Percentiles rank a stretch among this genome's conserved stretches.
phyloP scores from a whole-genome alignment of 2,797 vertebrate species.

The Tapirus indicus region DNA sequence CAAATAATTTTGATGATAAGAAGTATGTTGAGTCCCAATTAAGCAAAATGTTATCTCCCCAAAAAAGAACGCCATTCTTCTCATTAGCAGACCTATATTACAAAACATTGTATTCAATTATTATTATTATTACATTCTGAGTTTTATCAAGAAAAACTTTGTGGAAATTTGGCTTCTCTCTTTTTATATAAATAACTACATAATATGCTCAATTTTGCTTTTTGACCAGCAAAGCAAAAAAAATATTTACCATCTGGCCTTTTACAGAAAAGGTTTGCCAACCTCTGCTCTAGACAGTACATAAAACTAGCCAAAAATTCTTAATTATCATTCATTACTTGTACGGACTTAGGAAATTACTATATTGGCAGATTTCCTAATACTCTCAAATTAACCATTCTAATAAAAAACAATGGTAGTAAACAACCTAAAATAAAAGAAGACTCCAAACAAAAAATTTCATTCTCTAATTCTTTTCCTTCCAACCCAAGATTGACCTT shows the following conservation, averaged over 20 bases:
- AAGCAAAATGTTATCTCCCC: slow-evolving; percentile 34
- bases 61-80: slow-evolving; percentile 21
- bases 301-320: slow-evolving; percentile 1
- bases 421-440: neutral
- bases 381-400: neutral
- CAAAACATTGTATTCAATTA: slow-evolving; percentile 15
- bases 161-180: slow-evolving; percentile 40
- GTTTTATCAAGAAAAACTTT: slow-evolving; percentile 30
- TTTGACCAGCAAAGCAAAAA: slow-evolving; percentile 14
- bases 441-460: neutral
- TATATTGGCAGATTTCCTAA: neutral
- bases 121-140: slow-evolving; percentile 47
- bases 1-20: neutral
- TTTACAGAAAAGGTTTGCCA: slow-evolving; percentile 45
- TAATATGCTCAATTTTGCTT: slow-evolving; percentile 23
- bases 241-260: neutral
- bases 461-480: neutral
- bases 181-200: slow-evolving; percentile 8
- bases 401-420: neutral
- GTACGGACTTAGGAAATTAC: neutral
- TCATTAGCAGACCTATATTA: neutral
- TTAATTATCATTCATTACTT: slow-evolving; percentile 34
- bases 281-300: neutral
- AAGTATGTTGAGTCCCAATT: neutral
- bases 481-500: neutral